Conservation (phyloP, 2,113 vertebrate species). For the Proterorhinus semilunaris region DNA sequence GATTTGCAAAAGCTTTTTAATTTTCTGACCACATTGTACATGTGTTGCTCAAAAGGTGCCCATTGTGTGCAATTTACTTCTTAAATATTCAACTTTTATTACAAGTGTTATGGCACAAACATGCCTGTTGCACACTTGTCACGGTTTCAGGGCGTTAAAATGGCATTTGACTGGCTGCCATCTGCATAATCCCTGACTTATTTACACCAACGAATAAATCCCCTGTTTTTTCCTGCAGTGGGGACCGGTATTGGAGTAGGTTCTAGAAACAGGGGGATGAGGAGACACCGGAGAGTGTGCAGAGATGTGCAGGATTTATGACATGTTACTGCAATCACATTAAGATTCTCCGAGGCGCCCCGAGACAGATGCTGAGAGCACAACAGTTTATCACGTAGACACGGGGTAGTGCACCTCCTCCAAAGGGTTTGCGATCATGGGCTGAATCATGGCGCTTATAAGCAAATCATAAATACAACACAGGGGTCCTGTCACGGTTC, state of each 20-base stretch:
- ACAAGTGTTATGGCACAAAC: no score
- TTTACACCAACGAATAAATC: not conserved
- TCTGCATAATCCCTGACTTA: no score
- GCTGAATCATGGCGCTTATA: slow-evolving; percentile 33
- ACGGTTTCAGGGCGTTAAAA: no score
- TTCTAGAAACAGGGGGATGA: slow-evolving; percentile 5
- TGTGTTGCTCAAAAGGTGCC: no score
- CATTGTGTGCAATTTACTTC: no score
- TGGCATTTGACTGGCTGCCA: no score
- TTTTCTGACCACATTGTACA: no score
- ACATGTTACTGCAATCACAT: slow-evolving; percentile 49
- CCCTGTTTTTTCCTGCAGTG: slow-evolving; percentile 3
- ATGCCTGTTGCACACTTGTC: no score
- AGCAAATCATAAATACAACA: slow-evolving; percentile 44
- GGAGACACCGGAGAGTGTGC: slow-evolving; percentile 9
- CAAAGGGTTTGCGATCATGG: slow-evolving; percentile 29
- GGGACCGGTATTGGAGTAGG: slow-evolving; percentile 15
- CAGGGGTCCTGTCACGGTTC: no score
- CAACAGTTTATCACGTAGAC: slow-evolving; percentile 47
- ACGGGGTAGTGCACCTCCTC: slow-evolving; percentile 24
- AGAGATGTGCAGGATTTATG: slow-evolving; percentile 63
- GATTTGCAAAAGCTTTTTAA: no score
- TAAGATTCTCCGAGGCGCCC: slow-evolving; percentile 51
- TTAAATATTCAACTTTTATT: no score
- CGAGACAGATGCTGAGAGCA: slow-evolving; percentile 46